These are phyloP conservation scores for Phenganax marumi DNA, from an alignment of 92 coral and sea anemone species.

Conservation along the genomic window DNA sequence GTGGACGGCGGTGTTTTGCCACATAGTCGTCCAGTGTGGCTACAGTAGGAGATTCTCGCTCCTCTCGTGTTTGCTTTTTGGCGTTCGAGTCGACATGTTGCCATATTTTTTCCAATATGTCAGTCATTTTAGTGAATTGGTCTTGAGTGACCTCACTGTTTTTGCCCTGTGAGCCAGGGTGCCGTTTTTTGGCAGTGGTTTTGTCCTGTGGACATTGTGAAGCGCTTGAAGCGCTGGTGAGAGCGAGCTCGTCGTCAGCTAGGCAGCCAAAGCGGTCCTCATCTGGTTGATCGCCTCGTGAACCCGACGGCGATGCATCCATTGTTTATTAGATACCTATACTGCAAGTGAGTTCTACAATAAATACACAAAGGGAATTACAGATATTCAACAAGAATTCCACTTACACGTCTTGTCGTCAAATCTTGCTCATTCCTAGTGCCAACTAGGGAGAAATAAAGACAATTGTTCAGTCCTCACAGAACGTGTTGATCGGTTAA, in stretches of 20 bases:
- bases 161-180: constrained; percentile 25
- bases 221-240: too few species aligned
- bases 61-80: constrained; percentile 8
- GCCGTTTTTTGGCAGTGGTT: constrained; percentile 11
- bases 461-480: neutral
- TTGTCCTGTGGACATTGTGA: constrained; percentile 15
- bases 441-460: neutral
- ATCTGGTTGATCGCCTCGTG: neutral
- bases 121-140: constrained; percentile 2
- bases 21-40: neutral
- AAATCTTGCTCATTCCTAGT: neutral
- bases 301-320: neutral
- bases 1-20: constrained; percentile 16
- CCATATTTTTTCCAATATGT: constrained; percentile 12
- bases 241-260: neutral
- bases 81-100: constrained; percentile 3
- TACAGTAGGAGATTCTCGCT: neutral
- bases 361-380: neutral
- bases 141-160: neutral
- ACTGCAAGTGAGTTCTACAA: neutral
- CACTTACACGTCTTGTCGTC: neutral
- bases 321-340: neutral
- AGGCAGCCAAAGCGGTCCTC: neutral
- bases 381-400: neutral
- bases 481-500: neutral